phyloP scores from a whole-genome alignment of 2,888 invertebrate genomes.

The Nemoura dubitans region DNA sequence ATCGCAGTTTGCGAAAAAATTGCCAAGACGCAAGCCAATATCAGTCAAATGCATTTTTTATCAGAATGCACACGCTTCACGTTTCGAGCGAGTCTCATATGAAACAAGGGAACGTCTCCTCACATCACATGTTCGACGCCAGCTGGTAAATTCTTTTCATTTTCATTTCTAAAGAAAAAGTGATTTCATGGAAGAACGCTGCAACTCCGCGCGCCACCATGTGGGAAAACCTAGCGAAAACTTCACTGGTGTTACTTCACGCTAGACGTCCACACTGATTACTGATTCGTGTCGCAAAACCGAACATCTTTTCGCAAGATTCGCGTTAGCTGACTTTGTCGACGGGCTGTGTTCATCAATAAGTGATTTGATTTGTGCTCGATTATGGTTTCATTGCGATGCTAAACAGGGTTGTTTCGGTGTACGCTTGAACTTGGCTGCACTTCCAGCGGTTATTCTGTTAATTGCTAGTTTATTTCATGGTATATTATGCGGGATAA shows the following conservation, averaged over 20 bases:
- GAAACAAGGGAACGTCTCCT: slow-evolving; percentile 17
- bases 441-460: too few species aligned
- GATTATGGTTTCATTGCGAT: too few species aligned
- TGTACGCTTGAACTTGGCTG: too few species aligned
- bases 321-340: neutral
- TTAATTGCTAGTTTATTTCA: too few species aligned
- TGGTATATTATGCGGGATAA: too few species aligned
- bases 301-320: neutral
- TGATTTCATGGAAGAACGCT: neutral
- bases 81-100: neutral
- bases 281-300: neutral
- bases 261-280: neutral
- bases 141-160: slow-evolving; percentile 28
- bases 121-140: neutral
- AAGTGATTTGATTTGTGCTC: neutral
- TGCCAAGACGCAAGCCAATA: neutral
- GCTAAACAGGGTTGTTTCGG: too few species aligned
- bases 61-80: neutral
- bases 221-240: neutral
- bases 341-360: neutral
- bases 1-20: neutral
- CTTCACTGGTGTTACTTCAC: neutral
- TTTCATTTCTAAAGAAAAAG: slow-evolving; percentile 16
- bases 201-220: too few species aligned
- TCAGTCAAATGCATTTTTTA: neutral